Conservation (phyloP, 2,113 vertebrate species). For the Mastomys natalensis region DNA sequence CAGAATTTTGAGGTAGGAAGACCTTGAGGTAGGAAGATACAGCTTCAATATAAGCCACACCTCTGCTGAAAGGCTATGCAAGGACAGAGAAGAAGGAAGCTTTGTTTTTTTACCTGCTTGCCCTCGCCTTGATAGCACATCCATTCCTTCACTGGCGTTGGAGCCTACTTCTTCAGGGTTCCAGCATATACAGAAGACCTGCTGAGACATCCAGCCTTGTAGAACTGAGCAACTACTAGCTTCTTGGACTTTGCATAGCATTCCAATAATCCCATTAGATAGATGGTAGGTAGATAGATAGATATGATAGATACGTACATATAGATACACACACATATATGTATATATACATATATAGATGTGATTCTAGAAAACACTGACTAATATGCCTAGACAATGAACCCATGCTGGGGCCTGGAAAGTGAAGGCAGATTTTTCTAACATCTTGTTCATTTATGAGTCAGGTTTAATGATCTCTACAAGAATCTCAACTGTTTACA, state of each 20-base stretch:
- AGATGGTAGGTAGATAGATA: background rate
- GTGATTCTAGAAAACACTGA: background rate
- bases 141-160: background rate
- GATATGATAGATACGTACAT: background rate
- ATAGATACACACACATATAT: background rate
- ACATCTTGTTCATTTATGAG: background rate
- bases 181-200: background rate
- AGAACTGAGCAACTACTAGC: too few relatives aligned
- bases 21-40: background rate
- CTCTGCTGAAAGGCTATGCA: background rate
- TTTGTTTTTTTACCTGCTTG: background rate
- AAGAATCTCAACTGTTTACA: background rate
- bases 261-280: background rate
- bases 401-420: background rate
- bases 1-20: background rate
- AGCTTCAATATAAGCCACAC: background rate
- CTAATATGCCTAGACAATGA: background rate
- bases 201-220: background rate
- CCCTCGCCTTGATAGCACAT: background rate
- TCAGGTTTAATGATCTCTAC: background rate
- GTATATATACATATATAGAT: background rate
- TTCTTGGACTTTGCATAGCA: too few relatives aligned
- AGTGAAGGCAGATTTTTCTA: background rate
- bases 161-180: background rate
- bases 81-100: background rate